Evolutionary conservation across 2,888 invertebrate genomes (phyloP).

Genomic region (Meghimatium bilineatum): DNA sequence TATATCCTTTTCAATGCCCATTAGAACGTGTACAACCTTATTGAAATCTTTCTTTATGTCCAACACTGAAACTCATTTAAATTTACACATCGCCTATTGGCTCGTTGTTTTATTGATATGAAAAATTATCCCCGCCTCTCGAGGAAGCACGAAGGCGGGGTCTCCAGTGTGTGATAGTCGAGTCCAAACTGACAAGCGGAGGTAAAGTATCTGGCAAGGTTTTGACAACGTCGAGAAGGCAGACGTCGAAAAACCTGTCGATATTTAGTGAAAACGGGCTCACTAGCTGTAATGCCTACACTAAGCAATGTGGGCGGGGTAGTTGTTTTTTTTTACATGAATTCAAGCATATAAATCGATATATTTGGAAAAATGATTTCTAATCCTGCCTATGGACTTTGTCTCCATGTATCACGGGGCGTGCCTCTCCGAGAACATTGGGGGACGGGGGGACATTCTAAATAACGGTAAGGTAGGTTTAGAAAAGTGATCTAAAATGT

Average conservation of each 20-base stretch:
- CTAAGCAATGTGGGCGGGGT: not conserved
- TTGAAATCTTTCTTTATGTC: not conserved
- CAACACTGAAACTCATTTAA: not conserved
- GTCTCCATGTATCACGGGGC: not conserved
- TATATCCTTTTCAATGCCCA: not conserved
- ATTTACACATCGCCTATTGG: slow-evolving; percentile 22
- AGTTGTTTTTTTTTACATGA: not conserved
- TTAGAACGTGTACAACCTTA: not conserved
- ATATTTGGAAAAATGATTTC: not conserved
- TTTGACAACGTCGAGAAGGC: slow-evolving; percentile 41
- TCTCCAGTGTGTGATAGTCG: slow-evolving; percentile 20
- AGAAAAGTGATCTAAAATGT: not conserved
- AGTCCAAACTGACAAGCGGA: slow-evolving; percentile 46
- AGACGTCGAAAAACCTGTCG: slow-evolving; percentile 27
- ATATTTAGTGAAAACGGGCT: slow-evolving; percentile 23
- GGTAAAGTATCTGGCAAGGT: slow-evolving; percentile 43
- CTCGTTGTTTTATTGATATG: slow-evolving; percentile 15
- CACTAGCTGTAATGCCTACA: not conserved
- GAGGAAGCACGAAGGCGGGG: slow-evolving; percentile 26
- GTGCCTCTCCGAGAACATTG: not conserved
- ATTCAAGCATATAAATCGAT: slow-evolving; percentile 3
- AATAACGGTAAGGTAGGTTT: not conserved
- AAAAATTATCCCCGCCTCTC: slow-evolving; percentile 17
- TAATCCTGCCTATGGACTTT: not conserved
- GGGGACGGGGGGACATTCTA: not conserved